phyloP scores from a whole-genome alignment of 2,113 vertebrate genomes.

The Cebus imitator region DNA sequence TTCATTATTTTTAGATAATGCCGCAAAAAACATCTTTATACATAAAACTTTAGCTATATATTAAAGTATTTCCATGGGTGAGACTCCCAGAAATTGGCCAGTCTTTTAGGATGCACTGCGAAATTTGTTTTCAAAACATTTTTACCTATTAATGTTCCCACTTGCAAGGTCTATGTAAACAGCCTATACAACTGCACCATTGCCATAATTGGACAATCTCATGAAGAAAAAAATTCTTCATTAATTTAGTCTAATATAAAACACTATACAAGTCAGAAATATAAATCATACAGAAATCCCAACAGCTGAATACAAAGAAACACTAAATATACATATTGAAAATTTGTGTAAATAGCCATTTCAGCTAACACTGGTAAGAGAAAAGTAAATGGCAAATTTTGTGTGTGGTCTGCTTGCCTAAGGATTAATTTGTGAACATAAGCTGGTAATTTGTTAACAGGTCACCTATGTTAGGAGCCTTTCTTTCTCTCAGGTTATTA shows the following conservation, averaged over 20 bases:
- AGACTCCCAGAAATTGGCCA: neutral
- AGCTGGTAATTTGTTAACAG: neutral
- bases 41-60: neutral
- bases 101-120: neutral
- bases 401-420: neutral
- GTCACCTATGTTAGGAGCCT: neutral
- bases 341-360: neutral
- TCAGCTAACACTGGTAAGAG: neutral
- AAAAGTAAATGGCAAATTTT: neutral
- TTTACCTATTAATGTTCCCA: neutral
- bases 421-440: neutral
- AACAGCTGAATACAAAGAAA: neutral
- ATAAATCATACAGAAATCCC: conserved; percentile 15
- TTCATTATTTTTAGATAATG: neutral
- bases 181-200: neutral
- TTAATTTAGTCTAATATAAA: neutral
- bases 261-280: neutral
- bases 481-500: neutral
- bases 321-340: neutral
- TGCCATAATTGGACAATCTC: neutral
- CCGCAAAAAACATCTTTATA: neutral
- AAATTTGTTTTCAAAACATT: conserved; percentile 20
- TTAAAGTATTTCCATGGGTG: neutral
- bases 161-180: neutral
- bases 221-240: neutral